Evolutionary conservation across 2,888 invertebrate species (phyloP).

Genomic region (Trissolcus brochymenae): DNA sequence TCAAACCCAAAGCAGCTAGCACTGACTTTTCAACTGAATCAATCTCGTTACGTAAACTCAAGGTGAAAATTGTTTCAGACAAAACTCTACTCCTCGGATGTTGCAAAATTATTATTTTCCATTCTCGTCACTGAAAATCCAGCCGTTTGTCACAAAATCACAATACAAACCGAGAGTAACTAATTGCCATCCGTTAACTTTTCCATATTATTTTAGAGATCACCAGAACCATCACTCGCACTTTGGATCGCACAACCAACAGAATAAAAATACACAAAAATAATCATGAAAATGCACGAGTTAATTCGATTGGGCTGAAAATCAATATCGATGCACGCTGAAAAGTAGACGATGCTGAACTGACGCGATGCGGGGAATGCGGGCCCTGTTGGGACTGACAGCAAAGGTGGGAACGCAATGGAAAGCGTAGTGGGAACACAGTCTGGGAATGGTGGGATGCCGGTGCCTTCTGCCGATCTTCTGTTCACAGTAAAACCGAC

Average conservation of each 20-base stretch:
- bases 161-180: not conserved
- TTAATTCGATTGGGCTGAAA: not conserved
- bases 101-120: too few species aligned
- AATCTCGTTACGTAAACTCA: too few species aligned
- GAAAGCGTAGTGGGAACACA: conserved; percentile 39
- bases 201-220: not conserved
- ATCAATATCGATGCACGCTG: not conserved
- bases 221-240: not conserved
- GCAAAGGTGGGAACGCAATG: conserved; percentile 41
- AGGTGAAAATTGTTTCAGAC: too few species aligned
- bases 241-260: not conserved
- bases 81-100: too few species aligned
- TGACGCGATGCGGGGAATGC: conserved; percentile 47
- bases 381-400: conserved; percentile 42
- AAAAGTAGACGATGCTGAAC: conserved; percentile 21
- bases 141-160: not conserved
- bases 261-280: not conserved
- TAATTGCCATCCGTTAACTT: not conserved
- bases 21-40: too few species aligned
- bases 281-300: not conserved
- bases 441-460: conserved; percentile 43
- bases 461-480: conserved; percentile 37
- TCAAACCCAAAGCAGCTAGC: too few species aligned
- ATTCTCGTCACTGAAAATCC: not conserved
- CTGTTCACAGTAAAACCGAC: conserved; percentile 34